These are phyloP conservation scores for Amniataba percoides DNA, from an alignment of 2,797 vertebrate genomes.

Conservation along the genomic window DNA sequence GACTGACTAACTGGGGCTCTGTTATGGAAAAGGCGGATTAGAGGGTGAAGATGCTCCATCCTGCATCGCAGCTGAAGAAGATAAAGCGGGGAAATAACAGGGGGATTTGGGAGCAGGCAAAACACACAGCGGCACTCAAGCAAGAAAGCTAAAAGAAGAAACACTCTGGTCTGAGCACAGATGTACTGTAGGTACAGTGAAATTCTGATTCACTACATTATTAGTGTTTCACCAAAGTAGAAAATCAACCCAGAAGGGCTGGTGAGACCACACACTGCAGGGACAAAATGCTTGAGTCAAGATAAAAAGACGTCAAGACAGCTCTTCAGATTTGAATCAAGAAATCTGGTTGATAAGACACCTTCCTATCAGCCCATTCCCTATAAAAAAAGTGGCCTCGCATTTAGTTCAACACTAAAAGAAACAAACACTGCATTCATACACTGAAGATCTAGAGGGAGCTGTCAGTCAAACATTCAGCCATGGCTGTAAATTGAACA, in stretches of 20 bases:
- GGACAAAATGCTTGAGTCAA: conserved; percentile 4
- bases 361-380: background rate
- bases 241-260: background rate
- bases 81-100: conserved; percentile 54
- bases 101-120: conserved; percentile 40
- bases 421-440: conserved; percentile 39
- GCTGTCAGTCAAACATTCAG: conserved; percentile 49
- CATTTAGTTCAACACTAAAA: conserved; percentile 36
- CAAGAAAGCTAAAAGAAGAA: conserved; percentile 40
- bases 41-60: conserved; percentile 42
- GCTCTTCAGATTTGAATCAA: conserved; percentile 50
- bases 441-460: conserved; percentile 25
- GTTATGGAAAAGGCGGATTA: conserved; percentile 68
- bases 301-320: conserved; percentile 10
- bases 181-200: conserved; percentile 19
- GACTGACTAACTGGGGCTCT: conserved; percentile 70
- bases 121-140: conserved; percentile 41
- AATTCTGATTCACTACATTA: conserved; percentile 28
- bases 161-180: conserved; percentile 18
- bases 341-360: conserved; percentile 36
- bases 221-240: conserved; percentile 3
- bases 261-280: conserved; percentile 46
- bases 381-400: background rate
- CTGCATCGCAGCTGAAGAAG: conserved; percentile 50
- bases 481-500: conserved; percentile 43